Conservation (phyloP, 2,888 invertebrate genomes). For the Zelleria hepariella region DNA sequence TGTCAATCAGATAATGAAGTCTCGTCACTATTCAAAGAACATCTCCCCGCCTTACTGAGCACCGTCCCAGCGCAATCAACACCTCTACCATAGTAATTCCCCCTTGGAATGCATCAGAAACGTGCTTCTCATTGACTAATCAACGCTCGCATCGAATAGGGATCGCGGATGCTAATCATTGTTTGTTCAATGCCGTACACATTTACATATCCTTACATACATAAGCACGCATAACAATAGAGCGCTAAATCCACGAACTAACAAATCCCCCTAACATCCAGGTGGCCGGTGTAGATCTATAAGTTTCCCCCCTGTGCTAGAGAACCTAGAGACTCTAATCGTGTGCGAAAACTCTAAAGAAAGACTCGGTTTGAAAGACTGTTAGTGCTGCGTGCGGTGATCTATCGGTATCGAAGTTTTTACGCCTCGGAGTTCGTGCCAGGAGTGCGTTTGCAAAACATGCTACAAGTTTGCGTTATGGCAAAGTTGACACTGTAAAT, state of each 20-base stretch:
- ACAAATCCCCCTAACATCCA: conserved; percentile 7
- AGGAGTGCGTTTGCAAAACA: conserved; percentile 97
- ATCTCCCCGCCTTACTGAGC: neutral
- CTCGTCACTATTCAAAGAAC: conserved; percentile 26
- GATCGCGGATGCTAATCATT: neutral
- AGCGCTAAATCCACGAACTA: neutral
- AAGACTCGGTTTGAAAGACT: conserved; percentile 35
- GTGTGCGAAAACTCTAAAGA: conserved; percentile 38
- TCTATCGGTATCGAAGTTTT: conserved; percentile 47
- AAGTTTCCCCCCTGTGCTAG: conserved; percentile 7
- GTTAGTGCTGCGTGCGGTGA: conserved; percentile 42
- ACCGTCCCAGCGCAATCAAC: neutral
- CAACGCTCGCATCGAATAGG: neutral
- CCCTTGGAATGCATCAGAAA: neutral
- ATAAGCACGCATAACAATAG: neutral
- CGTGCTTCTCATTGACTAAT: conserved; percentile 3
- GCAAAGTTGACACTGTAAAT: conserved; percentile 89
- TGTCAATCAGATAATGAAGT: conserved; percentile 34
- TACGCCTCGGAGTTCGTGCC: conserved; percentile 92
- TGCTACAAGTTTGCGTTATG: conserved; percentile 61
- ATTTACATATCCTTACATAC: neutral
- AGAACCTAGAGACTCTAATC: conserved; percentile 27
- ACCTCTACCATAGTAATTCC: neutral
- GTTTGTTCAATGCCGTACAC: neutral
- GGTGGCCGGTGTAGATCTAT: neutral